phyloP scores from a whole-genome alignment of 2,113 vertebrate genomes.

The Gopherus flavomarginatus region DNA sequence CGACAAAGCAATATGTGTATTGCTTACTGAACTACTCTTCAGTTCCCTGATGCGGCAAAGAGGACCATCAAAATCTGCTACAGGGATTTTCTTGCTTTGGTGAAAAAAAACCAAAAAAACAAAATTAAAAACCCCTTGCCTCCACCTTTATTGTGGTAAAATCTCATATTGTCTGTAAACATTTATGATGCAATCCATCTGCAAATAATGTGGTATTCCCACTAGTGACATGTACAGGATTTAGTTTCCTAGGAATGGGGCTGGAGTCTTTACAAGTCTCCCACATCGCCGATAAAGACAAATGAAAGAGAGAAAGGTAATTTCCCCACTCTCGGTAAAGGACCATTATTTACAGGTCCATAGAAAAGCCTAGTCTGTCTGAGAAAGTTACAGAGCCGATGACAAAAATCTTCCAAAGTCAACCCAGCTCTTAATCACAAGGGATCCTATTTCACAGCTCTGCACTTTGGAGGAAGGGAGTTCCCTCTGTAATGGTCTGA shows the following conservation, averaged over 20 bases:
- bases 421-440: constrained; percentile 46
- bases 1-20: not conserved
- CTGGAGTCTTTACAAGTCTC: not conserved
- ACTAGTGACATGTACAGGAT: accelerated
- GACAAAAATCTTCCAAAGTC: constrained; percentile 22
- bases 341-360: not conserved
- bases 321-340: constrained; percentile 41
- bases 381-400: not conserved
- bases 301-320: not conserved
- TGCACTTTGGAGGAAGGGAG: not conserved
- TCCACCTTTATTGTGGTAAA: not conserved
- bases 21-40: accelerated
- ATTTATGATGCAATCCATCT: not conserved
- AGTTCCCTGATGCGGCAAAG: not conserved
- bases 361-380: not conserved
- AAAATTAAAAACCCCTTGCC: not conserved
- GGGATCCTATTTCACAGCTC: constrained; percentile 29
- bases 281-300: not conserved
- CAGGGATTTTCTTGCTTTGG: not conserved
- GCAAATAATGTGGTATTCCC: not conserved
- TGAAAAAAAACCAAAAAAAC: not conserved
- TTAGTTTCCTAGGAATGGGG: not conserved
- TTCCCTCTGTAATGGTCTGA: not conserved
- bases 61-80: not conserved
- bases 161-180: not conserved